Base-by-base conservation (phyloP, 2,888 invertebrate species). In the Autographa gamma region DNA sequence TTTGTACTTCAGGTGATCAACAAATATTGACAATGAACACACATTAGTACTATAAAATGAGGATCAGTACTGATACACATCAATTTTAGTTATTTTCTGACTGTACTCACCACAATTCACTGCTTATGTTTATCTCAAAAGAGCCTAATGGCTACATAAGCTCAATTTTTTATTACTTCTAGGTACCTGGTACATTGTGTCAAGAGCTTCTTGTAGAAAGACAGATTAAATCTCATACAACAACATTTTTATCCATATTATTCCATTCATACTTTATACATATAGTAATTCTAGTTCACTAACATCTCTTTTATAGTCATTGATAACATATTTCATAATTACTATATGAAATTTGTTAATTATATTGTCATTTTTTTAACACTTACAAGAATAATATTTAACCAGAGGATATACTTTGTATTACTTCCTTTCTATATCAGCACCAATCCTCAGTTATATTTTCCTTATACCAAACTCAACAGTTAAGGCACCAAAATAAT, bases 1-100 rank as follows among this genome's bases (percentile, higher is more conserved):
- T 93, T 94, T 94, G 94, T 94, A 94, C 94, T 93, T 87, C 69
- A 87, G 90, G 92, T 88, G 83, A 88, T 86, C 84, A 84, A 88
- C 86, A 81, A 87, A 77, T 71, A 75, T 66, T 68, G 63, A 79
- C 69, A 66, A 68, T 81, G 81, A 81, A 80, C 82, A 81, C 80
- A 74, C 71, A 76, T 67, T 74, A 76, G 74, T 63, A 79, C 69
- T 69, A 67, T 58, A 63, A 64, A 48, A n/a, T 66, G 72, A 76
- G 68, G 65, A 81, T 60, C 76, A 73, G 74, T 61, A 81, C 72
- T 71, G 59, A 32, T 25, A 48, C 25, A 41, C 56, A 64, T 48
- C 41, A 58, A 54, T 43, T 74, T 62, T 58, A 31, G 1, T 34
- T 19, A 19, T 4, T 16, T 16, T 54, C 19, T 19, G n/a, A 19